A percentile compares a stretch with the other conserved stretches of the same genome.
Conservation (phyloP, 2,888 invertebrate species). For the Palloptera scutellata region DNA sequence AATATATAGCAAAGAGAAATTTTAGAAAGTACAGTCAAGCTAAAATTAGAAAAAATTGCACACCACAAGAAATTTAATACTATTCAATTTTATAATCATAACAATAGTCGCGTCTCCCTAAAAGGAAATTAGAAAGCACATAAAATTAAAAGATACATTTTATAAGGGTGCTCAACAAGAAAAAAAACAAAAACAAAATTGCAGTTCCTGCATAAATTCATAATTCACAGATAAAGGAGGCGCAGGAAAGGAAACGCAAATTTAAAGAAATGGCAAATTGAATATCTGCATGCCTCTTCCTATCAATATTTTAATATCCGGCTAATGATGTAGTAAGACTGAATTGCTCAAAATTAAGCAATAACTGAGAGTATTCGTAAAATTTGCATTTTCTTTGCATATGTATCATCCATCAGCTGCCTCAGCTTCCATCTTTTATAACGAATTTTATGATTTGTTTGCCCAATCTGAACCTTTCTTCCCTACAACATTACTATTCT, state of each 20-base stretch:
- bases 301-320: slow-evolving; percentile 50
- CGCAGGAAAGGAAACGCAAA: slow-evolving; percentile 31
- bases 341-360: background rate
- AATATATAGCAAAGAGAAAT: slow-evolving; percentile 24
- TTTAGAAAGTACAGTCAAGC: slow-evolving; percentile 26
- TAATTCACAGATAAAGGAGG: slow-evolving; percentile 18
- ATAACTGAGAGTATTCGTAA: background rate
- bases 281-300: slow-evolving; percentile 3
- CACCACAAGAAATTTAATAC: too few species aligned
- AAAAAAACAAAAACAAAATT: slow-evolving; percentile 11
- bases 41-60: too few species aligned
- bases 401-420: slow-evolving; percentile 5
- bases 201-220: background rate
- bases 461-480: background rate
- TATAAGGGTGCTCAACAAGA: background rate
- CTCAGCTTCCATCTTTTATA: slow-evolving; percentile 18
- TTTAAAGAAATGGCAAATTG: slow-evolving; percentile 30
- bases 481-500: background rate
- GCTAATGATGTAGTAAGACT: slow-evolving; percentile 43
- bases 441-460: slow-evolving; percentile 38
- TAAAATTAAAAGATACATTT: slow-evolving; percentile 12
- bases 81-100: too few species aligned
- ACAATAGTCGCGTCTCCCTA: background rate
- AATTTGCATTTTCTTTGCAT: slow-evolving; percentile 40
- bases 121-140: slow-evolving; percentile 5